Base-by-base conservation (phyloP, 1,140 invertebrate genomes). In the Lucilia cuprina region DNA sequence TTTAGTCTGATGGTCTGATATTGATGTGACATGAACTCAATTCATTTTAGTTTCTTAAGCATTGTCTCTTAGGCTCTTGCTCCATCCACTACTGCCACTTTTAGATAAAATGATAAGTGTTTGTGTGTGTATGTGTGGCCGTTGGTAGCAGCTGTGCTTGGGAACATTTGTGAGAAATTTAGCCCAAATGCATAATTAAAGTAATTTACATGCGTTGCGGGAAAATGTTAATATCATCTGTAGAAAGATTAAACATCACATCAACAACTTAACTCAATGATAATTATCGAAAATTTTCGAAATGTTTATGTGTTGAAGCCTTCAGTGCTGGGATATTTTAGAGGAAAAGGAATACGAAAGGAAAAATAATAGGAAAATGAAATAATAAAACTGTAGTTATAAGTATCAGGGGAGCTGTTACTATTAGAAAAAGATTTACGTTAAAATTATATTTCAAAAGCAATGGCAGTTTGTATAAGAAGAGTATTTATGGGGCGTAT, bases 181-280 rank as follows among this genome's bases (percentile, higher is more conserved):
- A 70, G 65, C 65, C 65, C 65, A 70, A 70, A 70, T 70, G 65
- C 65, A 70, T 70, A 70, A 70, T 70, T 70, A 70, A 70, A 70
- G 65, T 70, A 70, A 70, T 70, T 70, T 70, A 70, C 65, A 70
- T 70, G 65, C 65, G 65, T 70, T 70, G n/a, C 65, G 65, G 65
- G 65, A 70, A 70, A 60, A 70, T 70, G 17, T 21, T 70, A 70
- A 70, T 70, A 70, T 25, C 65, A 70, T 21, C 65, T 70, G 25
- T 70, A 21, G n/a, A 21, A 19, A 70, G 65, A 70, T 70, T 70
- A 70, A 70, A 25, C 12, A 21, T 2, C 21, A 70, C 19, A 70
- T n/a, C 55, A 60, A n/a, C 55, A 60, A 60, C 55, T 41, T 41
- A 55, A 55, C 50, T 55, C 50, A 17, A 55, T 55, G 50, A 55